Conservation (phyloP, 2,797 vertebrate species). For the Arnoldichthys spilopterus region DNA sequence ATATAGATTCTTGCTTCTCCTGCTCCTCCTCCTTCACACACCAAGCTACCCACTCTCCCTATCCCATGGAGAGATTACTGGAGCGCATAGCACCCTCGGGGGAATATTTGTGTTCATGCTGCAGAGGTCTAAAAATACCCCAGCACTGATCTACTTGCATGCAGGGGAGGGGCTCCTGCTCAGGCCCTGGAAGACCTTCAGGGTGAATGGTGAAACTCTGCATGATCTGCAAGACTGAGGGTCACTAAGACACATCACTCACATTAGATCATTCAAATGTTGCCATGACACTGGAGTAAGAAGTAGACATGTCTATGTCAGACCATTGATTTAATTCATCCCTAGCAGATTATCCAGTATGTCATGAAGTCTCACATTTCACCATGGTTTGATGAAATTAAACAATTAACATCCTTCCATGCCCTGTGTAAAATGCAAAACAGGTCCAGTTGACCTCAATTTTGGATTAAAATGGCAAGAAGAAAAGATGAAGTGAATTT, state of each 20-base stretch:
- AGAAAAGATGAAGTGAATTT: too few species aligned
- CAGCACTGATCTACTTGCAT: slow-evolving; percentile 15
- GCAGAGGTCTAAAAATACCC: slow-evolving; percentile 48
- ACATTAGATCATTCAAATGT: slow-evolving; percentile 9
- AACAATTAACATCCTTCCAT: too few species aligned
- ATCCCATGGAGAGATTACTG: slow-evolving; percentile 50
- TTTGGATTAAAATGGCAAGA: too few species aligned
- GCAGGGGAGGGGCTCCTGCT: neutral
- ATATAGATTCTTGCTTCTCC: neutral
- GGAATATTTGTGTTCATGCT: slow-evolving; percentile 46
- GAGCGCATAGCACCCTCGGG: slow-evolving; percentile 43
- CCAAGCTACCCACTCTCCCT: neutral
- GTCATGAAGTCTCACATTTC: too few species aligned
- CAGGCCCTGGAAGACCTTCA: slow-evolving; percentile 21
- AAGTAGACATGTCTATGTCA: neutral
- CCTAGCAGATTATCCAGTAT: too few species aligned
- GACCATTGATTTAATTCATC: too few species aligned
- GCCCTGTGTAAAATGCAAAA: too few species aligned
- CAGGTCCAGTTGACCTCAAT: too few species aligned
- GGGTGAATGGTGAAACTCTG: neutral
- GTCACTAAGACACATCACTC: neutral
- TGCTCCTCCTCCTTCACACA: slow-evolving; percentile 4
- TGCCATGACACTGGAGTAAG: neutral
- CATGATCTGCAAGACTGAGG: neutral
- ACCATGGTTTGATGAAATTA: too few species aligned